phyloP scores from a whole-genome alignment of 2,888 invertebrate species.

The Eristalis arbustorum region DNA sequence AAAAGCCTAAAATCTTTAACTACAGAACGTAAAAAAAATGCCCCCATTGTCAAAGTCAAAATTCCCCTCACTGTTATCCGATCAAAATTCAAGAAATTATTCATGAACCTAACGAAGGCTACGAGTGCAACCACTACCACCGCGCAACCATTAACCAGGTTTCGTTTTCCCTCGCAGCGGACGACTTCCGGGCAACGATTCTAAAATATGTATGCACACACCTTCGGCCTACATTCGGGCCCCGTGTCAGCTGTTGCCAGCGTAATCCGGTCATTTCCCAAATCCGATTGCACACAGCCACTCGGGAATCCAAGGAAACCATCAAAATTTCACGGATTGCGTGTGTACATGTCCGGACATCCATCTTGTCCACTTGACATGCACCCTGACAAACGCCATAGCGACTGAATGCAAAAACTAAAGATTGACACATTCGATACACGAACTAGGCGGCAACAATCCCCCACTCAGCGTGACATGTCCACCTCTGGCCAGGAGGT shows the following conservation, averaged over 20 bases:
- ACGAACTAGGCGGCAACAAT: conserved; percentile 10
- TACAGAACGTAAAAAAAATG: too few species aligned
- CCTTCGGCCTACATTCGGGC: not conserved
- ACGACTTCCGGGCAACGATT: not conserved
- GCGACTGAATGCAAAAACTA: not conserved
- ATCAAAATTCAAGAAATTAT: not conserved
- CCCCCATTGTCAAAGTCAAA: too few species aligned
- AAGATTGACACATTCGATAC: conserved; percentile 8
- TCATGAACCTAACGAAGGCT: not conserved
- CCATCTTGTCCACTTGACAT: not conserved
- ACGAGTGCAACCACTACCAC: not conserved
- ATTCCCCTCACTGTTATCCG: too few species aligned
- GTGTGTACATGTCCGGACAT: not conserved
- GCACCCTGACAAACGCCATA: not conserved
- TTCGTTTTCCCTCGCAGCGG: not conserved
- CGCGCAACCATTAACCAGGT: not conserved
- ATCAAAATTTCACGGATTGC: not conserved
- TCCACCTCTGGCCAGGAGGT: not conserved
- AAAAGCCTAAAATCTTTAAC: too few species aligned
- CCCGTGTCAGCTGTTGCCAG: not conserved
- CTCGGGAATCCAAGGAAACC: not conserved
- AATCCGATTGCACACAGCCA: not conserved
- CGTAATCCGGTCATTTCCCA: not conserved
- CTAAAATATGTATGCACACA: not conserved
- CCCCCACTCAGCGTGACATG: not conserved